phyloP scores from a whole-genome alignment of 2,113 vertebrate genomes.

The Dipodomys spectabilis region DNA sequence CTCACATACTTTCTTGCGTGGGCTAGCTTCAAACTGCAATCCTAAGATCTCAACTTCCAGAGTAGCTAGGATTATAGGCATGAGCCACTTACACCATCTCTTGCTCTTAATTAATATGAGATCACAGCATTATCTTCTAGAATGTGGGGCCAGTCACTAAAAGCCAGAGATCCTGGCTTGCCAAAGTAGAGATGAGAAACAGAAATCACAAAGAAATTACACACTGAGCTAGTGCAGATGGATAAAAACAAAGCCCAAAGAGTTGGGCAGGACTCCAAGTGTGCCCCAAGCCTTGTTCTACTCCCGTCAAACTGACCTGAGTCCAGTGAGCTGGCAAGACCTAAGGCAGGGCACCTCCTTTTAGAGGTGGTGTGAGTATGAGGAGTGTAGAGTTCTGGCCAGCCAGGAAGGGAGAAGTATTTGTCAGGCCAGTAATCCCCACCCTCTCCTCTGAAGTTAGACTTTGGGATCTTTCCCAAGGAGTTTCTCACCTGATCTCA shows the following conservation, averaged over 20 bases:
- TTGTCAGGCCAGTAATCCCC: background rate
- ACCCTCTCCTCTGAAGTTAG: background rate
- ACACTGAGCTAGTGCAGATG: background rate
- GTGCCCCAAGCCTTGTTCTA: background rate
- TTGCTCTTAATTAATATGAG: conserved; percentile 1
- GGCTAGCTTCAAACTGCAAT: too few species aligned
- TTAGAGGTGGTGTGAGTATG: background rate
- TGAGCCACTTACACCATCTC: background rate
- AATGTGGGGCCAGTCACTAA: background rate
- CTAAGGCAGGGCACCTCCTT: background rate
- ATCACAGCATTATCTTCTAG: background rate
- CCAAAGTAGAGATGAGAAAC: background rate
- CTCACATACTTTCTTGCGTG: too few species aligned
- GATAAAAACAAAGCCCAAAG: background rate
- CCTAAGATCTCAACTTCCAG: too few species aligned
- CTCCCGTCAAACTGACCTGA: background rate
- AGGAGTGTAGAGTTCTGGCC: background rate
- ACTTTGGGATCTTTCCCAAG: conserved; percentile 16
- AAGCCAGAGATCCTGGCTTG: background rate
- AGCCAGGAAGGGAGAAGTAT: background rate
- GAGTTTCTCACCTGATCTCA: conserved; percentile 17
- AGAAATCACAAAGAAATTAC: background rate
- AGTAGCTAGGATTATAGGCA: too few species aligned
- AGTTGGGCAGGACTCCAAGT: background rate
- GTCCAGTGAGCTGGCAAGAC: background rate